Base-by-base conservation (phyloP, 2,113 vertebrate species). In the Rissa tridactyla region DNA sequence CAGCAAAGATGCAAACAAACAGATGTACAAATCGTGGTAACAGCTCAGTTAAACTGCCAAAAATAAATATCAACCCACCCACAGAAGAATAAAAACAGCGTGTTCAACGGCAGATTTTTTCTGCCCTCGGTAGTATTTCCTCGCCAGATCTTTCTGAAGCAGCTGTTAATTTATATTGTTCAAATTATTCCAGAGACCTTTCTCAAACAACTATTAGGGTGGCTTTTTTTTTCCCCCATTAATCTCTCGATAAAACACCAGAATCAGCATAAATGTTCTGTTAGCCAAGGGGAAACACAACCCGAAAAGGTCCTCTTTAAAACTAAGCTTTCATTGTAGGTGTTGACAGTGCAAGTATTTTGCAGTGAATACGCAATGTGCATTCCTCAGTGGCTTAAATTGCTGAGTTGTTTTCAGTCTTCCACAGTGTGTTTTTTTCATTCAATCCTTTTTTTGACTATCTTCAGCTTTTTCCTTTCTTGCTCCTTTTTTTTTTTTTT, bases 1-100 rank as follows among this genome's bases (percentile, higher is more conserved):
- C 88, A 92, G 94, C 83, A 95, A 88, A 80, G 91, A 96, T 86
- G 89, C 85, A 96, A 97, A 95, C 95, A 94, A 94, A 95, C 95
- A 97, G 95, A 97, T 96, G 90, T 46, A 96, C 1, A 0, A 93
- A 90, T 94, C 30, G 0, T 81, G 94, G 13, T 85, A 96, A 79
- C 78, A 52, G 93, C 88, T 96, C 79, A 69, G 79, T 91, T 88
- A 75, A 96, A 90, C 82, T 95, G 90, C 90, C 92, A 93, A 80
- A 95, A 97, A 91, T 86, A 88, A 96, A 34, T 89, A 96, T 32
- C 92, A 96, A 70, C 34, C 93, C 86, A 94, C 94, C 82, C 94
- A 97, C 93, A 90, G 77, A 61, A 91, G 93, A 78, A 83, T 36
- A 82, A 82, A 93, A 96, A 13, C 71, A 91, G 76, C 4, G 6